Conservation (phyloP, 2,113 vertebrate genomes). For the Lates calcarifer region DNA sequence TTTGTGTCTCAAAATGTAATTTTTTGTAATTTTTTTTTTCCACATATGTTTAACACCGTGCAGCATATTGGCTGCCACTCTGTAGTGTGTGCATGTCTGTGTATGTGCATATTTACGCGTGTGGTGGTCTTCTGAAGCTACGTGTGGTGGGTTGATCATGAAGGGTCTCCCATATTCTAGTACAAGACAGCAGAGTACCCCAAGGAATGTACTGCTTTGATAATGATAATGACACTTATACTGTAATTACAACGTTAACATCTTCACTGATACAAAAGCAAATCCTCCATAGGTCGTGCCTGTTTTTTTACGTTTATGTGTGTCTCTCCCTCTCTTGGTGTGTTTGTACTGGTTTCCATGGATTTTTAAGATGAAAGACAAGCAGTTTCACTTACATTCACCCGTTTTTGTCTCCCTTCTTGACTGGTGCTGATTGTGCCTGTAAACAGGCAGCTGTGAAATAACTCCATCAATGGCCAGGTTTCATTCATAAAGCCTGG, state of each 20-base stretch:
- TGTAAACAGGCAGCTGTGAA: slow-evolving; percentile 17
- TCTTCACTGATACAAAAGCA: neutral
- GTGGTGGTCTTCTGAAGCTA: slow-evolving; percentile 17
- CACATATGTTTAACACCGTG: neutral
- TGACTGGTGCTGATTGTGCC: slow-evolving; percentile 31
- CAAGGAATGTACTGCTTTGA: slow-evolving; percentile 14
- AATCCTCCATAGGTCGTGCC: neutral
- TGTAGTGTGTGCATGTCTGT: neutral
- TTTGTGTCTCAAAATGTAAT: neutral
- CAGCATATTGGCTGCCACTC: neutral
- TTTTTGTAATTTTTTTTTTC: rapidly evolving
- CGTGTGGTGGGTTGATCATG: slow-evolving; percentile 1
- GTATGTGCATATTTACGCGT: neutral
- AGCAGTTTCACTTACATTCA: slow-evolving; percentile 28
- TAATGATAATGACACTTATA: neutral
- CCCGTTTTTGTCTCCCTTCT: slow-evolving; percentile 18
- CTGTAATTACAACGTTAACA: neutral
- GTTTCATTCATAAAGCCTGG: slow-evolving; percentile 67
- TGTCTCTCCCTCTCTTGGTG: neutral
- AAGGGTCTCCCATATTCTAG: slow-evolving; percentile 30
- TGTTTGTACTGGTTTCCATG: slow-evolving; percentile 36
- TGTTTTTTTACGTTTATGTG: neutral
- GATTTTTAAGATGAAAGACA: slow-evolving; percentile 24
- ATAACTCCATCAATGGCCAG: slow-evolving; percentile 24
- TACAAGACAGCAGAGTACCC: slow-evolving; percentile 3